Conservation (phyloP, 2,797 vertebrate genomes). For the Xenops minutus region DNA sequence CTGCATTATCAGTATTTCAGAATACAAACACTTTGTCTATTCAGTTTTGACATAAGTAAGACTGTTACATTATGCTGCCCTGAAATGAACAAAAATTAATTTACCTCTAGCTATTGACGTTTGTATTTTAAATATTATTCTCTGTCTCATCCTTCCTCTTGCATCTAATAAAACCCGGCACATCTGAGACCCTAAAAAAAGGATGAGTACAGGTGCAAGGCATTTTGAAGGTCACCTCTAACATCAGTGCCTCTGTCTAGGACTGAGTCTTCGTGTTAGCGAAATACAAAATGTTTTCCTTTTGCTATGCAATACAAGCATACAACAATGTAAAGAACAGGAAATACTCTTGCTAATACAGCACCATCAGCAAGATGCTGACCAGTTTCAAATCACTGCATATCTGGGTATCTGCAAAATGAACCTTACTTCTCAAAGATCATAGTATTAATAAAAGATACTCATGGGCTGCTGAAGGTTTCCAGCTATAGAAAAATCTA, state of each 20-base stretch:
- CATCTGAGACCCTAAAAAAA: not conserved
- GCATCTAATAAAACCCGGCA: not conserved
- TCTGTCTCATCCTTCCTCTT: not conserved
- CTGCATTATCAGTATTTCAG: not conserved
- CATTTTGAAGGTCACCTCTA: not conserved
- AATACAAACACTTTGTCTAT: not conserved
- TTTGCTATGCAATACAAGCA: not conserved
- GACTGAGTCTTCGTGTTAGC: not conserved
- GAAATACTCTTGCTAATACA: not conserved
- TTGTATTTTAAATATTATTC: not conserved
- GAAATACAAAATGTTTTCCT: conserved; percentile 22
- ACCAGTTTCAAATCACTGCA: not conserved
- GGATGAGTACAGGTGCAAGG: not conserved
- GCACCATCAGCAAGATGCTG: not conserved
- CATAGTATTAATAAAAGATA: not conserved
- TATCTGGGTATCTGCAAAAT: not conserved
- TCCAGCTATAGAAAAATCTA: not conserved
- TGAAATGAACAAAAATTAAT: not conserved
- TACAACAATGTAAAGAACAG: not conserved
- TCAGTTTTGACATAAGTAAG: not conserved
- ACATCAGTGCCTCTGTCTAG: not conserved
- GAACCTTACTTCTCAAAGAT: not conserved
- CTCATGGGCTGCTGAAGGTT: not conserved
- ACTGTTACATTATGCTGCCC: not conserved
- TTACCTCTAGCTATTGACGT: not conserved